Evolutionary conservation across 2,113 vertebrate species (phyloP), one percentile per base, ranked within the genome.

Genomic region (Spea bombifrons): DNA sequence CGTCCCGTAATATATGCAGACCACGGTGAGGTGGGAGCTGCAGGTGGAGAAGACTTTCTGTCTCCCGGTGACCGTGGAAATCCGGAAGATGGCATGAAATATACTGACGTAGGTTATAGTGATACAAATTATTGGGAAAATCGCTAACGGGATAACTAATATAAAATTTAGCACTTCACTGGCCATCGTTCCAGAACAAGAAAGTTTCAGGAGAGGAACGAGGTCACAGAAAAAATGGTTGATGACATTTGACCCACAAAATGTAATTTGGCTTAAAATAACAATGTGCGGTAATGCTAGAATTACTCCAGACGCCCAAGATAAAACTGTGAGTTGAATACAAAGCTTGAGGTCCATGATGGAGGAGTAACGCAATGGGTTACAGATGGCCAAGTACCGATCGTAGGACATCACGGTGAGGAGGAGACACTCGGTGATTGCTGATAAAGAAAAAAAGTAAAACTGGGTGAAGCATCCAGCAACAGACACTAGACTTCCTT

Each of bases 221-320:
- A 86, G 84, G 69, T 88, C 86, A 52, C 85, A 88, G 71, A 86
- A 87, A 68, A 88, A 87, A 67, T 87, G 84, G 66, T 87, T 78
- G 9, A 86, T 80, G 10, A 17, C 81, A 43, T 86, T 87, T 3
- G 84, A 82, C 0, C 84, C 82, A 75, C 85, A 87, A 69, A 86
- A 87, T 3, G 66, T 76, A 16, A 88, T 52, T 52, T 13, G 13
- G 66, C 53, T 30, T 85, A 75, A 57, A 81, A 82, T 12, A 87
- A 79, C n/a, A 82, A 81, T 15, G 83, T 86, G 74, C 2, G 86
- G 80, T 50, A 84, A 80, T 43, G 84, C 84, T 57, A 83, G 85
- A 46, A 50, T 76, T 52, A 84, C 15, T 2, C 83, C 76, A 9
- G 79, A 70, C 12, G 7, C 46, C 76, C 85, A 83, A 61, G 84